Evolutionary conservation across 2,888 invertebrate species (phyloP).

Genomic region (Tiliacea aurago): DNA sequence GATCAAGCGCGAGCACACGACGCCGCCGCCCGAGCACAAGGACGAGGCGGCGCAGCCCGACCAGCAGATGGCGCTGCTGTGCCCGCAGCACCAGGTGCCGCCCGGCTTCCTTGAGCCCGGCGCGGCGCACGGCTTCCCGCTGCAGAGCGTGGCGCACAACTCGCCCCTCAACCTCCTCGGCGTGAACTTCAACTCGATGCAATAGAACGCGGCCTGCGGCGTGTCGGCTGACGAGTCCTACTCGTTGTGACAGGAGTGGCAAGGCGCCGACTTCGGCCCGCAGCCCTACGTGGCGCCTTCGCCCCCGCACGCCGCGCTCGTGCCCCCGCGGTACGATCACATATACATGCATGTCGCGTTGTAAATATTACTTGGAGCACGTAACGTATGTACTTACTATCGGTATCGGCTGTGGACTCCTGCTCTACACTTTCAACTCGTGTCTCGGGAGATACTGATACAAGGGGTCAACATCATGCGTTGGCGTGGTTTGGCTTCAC

Average conservation of each 20-base stretch:
- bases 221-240: constrained; percentile 74
- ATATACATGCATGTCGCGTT: constrained; percentile 76
- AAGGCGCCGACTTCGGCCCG: constrained; percentile 70
- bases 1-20: constrained; percentile 92
- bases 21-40: constrained; percentile 91
- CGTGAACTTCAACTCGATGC: constrained; percentile 94
- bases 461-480: not conserved
- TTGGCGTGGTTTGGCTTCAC: not conserved
- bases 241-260: constrained; percentile 86
- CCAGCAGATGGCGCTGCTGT: constrained; percentile 90
- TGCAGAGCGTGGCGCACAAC: constrained; percentile 91
- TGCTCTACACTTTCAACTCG: constrained; percentile 2
- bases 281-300: constrained; percentile 59
- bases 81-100: constrained; percentile 92
- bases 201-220: constrained; percentile 90
- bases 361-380: constrained; percentile 70
- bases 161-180: constrained; percentile 93
- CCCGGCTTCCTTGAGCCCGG: constrained; percentile 93
- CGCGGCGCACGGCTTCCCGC: constrained; percentile 92
- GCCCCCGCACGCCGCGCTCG: constrained; percentile 54
- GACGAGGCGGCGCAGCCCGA: constrained; percentile 78
- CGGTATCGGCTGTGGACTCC: constrained; percentile 46
- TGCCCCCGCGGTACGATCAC: constrained; percentile 63
- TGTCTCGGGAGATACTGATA: not conserved
- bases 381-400: constrained; percentile 43